Percentiles rank a stretch among this genome's conserved stretches.
Conservation (phyloP, 2,797 vertebrate species). For the Cuniculus paca region DNA sequence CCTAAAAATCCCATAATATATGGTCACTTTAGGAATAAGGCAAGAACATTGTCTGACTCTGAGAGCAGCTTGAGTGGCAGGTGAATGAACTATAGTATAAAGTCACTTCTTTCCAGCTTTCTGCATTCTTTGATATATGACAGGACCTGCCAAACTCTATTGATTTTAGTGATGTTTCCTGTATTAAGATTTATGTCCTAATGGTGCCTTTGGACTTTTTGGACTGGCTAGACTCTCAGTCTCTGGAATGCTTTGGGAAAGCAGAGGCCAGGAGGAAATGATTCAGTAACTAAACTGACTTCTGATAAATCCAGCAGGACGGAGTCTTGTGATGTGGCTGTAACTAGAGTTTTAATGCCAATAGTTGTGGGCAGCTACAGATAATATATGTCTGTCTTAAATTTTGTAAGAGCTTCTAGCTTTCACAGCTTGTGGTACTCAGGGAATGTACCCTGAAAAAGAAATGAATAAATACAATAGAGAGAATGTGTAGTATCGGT, state of each 20-base stretch:
- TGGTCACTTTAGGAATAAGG: conserved; percentile 48
- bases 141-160: conserved; percentile 69
- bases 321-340: background rate
- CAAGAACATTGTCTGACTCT: conserved; percentile 31
- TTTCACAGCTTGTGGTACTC: background rate
- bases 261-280: conserved; percentile 44
- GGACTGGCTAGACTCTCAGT: conserved; percentile 26
- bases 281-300: conserved; percentile 62
- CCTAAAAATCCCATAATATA: conserved; percentile 63
- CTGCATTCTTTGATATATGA: conserved; percentile 76
- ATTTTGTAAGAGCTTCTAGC: conserved; percentile 65
- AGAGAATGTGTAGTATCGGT: conserved; percentile 12
- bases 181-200: conserved; percentile 80
- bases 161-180: conserved; percentile 75
- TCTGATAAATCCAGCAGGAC: conserved; percentile 55
- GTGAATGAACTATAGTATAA: conserved; percentile 67
- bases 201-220: conserved; percentile 50
- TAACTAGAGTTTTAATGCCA: conserved; percentile 61
- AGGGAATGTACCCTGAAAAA: conserved; percentile 40
- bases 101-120: conserved; percentile 63
- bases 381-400: conserved; percentile 66
- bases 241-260: conserved; percentile 56
- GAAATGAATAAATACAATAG: conserved; percentile 64
- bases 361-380: conserved; percentile 30
- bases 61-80: conserved; percentile 64